Base-by-base conservation (phyloP, 2,888 invertebrate species). In the Lasioglossum lativentre region DNA sequence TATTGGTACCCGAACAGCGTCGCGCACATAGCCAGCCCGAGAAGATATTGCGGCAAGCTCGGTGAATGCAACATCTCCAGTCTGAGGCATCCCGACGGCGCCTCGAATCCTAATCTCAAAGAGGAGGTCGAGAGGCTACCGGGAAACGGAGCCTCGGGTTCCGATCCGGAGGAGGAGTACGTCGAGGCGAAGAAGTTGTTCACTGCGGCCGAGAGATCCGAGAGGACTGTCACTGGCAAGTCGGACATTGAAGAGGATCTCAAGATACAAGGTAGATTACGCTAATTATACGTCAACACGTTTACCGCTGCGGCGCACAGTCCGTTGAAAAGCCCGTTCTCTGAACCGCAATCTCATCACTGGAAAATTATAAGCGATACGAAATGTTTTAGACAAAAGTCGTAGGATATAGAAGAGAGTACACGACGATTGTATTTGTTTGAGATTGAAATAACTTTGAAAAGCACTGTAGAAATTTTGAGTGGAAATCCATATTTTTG, bases 101-200 rank as follows among this genome's bases (percentile, higher is more conserved):
- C 99, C 76, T 99, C 98, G 40, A 98, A 99, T 96, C 98, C 98
- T 30, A 98, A 98, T 95, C 96, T 99, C 92, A 96, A 97, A 81
- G 97, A 97, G 94, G 97, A 97, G 95, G 94, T 95, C 78, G 96
- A 96, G 91, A 96, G 96, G 92, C 94, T 96, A 89, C 96, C 97
- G 1, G 97, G 97, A 23, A 97, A 96, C 86, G 97, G 97, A 8
- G 96, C 96, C 16, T 96, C 96, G n/a, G 96, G 95, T 84, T 96
- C 96, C n/a, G 97, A 97, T 94, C 96, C 96, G 82, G 96, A 96
- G 77, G 95, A 94, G 83, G 95, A 95, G 86, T 95, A 95, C 87
- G 90, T 95, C 95, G 91, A 96, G 95, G 94, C 94, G 6, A 95
- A 95, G 83, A 95, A 95, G 83, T 84, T 95, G 38, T 94, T 94